phyloP scores from a whole-genome alignment of 2,797 vertebrate genomes.

The Periparus ater region DNA sequence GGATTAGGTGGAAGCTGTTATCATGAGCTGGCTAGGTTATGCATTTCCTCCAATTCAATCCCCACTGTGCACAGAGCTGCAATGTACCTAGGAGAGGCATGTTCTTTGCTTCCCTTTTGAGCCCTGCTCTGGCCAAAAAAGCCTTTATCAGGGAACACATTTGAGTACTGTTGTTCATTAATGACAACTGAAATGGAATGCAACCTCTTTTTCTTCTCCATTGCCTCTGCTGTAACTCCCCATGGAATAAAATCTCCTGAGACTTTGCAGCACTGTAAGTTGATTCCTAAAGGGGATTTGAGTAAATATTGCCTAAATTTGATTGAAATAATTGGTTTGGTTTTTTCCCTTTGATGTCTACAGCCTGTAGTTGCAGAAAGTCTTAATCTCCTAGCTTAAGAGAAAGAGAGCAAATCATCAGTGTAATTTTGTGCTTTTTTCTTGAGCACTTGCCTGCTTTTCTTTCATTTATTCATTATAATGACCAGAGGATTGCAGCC shows the following conservation, averaged over 20 bases:
- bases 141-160: conserved; percentile 2
- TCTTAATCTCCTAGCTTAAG: not conserved
- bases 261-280: not conserved
- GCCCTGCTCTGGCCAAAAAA: conserved; percentile 1
- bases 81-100: not conserved
- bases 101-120: conserved; percentile 6
- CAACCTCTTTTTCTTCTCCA: not conserved
- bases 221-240: not conserved
- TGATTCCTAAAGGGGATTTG: not conserved
- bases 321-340: not conserved
- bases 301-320: not conserved
- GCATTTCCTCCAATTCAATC: conserved; percentile 50
- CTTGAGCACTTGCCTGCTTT: not conserved
- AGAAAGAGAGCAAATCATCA: accelerated
- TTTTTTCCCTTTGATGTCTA: not conserved
- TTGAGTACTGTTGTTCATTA: not conserved
- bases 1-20: conserved; percentile 32
- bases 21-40: not conserved
- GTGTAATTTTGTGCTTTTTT: not conserved
- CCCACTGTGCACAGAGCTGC: not conserved
- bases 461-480: not conserved
- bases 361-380: not conserved
- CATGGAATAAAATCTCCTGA: not conserved
- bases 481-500: not conserved
- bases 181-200: not conserved